A percentile compares a stretch with the other conserved stretches of the same genome.
Evolutionary conservation across 37 sponge, comb jelly and placozoan genomes (phyloP).

Genomic region (Halichondria panicea): DNA sequence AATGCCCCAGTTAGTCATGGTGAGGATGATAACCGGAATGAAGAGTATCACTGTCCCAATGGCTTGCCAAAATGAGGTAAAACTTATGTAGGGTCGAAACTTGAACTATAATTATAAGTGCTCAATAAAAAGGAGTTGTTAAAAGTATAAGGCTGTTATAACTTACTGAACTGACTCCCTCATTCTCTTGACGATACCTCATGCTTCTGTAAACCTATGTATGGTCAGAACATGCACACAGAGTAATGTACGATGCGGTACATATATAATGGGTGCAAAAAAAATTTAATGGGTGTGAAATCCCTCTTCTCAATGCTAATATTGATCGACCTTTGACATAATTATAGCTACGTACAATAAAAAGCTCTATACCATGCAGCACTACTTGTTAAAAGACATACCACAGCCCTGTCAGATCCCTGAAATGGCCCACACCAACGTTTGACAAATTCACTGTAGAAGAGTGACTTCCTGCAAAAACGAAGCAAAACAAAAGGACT

Average conservation of each 20-base stretch:
- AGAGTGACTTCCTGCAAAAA: conserved; percentile 31
- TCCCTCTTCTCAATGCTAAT: too few species aligned
- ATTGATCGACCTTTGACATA: too few species aligned
- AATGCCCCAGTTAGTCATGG: conserved; percentile 22
- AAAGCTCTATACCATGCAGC: too few species aligned
- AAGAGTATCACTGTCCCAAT: conserved; percentile 18
- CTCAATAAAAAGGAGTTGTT: not conserved
- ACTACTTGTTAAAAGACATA: conserved; percentile 21
- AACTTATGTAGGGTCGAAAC: conserved; percentile 24
- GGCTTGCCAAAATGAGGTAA: conserved; percentile 28
- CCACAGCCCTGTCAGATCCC: conserved; percentile 65
- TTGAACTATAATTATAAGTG: conserved; percentile 31
- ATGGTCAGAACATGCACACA: not conserved
- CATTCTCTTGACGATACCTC: conserved; percentile 37
- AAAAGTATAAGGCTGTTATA: not conserved
- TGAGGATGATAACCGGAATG: conserved; percentile 22
- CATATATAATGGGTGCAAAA: too few species aligned
- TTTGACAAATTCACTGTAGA: conserved; percentile 37
- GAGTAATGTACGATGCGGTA: too few species aligned
- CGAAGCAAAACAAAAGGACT: not conserved
- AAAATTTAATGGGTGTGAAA: too few species aligned
- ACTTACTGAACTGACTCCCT: conserved; percentile 42
- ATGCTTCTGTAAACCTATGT: conserved; percentile 46
- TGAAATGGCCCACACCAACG: conserved; percentile 58
- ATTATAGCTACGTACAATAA: too few species aligned